A percentile compares a stretch with the other conserved stretches of the same genome.
Evolutionary conservation across 2,888 invertebrate species (phyloP).

Genomic region (Cheilosia variabilis): DNA sequence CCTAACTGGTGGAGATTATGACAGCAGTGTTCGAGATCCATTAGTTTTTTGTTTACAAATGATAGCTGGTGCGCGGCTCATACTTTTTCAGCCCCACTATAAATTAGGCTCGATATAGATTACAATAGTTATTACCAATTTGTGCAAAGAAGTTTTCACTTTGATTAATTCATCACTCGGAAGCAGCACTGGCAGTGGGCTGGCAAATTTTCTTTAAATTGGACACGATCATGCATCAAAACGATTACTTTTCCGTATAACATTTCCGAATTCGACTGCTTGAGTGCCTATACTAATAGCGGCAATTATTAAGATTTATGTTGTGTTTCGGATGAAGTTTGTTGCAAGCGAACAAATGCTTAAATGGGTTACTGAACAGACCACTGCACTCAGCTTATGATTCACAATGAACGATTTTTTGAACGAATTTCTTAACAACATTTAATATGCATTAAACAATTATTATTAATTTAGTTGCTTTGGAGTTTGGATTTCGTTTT

Average conservation of each 20-base stretch:
- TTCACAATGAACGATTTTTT: constrained; percentile 18
- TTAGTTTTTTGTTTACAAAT: no score
- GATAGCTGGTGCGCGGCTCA: no score
- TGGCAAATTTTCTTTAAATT: constrained; percentile 10
- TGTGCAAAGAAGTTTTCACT: no score
- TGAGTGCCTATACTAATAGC: background rate
- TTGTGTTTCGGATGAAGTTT: constrained; percentile 4
- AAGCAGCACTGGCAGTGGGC: background rate
- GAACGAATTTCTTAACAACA: constrained; percentile 25
- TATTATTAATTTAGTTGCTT: constrained; percentile 12
- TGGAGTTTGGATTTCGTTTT: constrained; percentile 23
- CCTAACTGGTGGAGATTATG: no score
- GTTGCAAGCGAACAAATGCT: constrained; percentile 5
- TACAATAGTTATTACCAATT: no score
- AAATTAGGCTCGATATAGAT: background rate
- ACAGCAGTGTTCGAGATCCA: no score
- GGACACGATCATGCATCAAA: background rate
- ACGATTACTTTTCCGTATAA: background rate
- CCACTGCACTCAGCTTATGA: constrained; percentile 5
- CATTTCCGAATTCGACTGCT: no score
- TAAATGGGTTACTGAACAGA: constrained; percentile 10
- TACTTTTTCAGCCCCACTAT: background rate
- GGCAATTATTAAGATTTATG: constrained; percentile 4
- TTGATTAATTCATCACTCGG: background rate
- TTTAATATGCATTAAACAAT: constrained; percentile 18